A percentile compares a stretch with the other conserved stretches of the same genome.
Conservation (phyloP, 2,888 invertebrate genomes). For the Linnaemya vulpina region DNA sequence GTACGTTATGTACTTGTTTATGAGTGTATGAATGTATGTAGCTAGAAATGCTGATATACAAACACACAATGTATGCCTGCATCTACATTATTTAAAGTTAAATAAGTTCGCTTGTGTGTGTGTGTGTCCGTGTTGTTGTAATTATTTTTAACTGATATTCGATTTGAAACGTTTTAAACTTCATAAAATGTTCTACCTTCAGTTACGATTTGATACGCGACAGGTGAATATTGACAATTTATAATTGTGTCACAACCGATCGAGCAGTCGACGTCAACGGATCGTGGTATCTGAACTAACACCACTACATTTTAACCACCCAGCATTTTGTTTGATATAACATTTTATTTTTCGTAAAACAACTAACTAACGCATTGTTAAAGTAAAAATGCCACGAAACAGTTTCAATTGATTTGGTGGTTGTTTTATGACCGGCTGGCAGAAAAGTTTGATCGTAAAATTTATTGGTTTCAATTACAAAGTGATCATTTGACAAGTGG, state of each 20-base stretch:
- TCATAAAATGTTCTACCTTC: slow-evolving; percentile 79
- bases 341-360: neutral
- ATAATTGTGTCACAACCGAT: slow-evolving; percentile 73
- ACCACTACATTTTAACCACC: neutral
- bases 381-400: slow-evolving; percentile 67
- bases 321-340: neutral
- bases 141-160: slow-evolving; percentile 74
- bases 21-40: neutral
- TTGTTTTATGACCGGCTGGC: neutral
- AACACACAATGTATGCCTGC: neutral
- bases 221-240: slow-evolving; percentile 79
- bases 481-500: neutral
- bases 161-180: slow-evolving; percentile 79
- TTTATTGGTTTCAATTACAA: neutral
- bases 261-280: slow-evolving; percentile 53
- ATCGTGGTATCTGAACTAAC: slow-evolving; percentile 55
- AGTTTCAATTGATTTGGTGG: slow-evolving; percentile 32
- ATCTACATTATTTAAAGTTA: slow-evolving; percentile 6
- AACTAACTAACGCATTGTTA: slow-evolving; percentile 15
- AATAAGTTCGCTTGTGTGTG: neutral
- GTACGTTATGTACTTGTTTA: neutral
- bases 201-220: slow-evolving; percentile 81
- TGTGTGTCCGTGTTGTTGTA: slow-evolving; percentile 13
- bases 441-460: neutral
- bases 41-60: neutral